Evolutionary conservation across 2,113 vertebrate species (phyloP).

Genomic region (Stictonetta naevosa): DNA sequence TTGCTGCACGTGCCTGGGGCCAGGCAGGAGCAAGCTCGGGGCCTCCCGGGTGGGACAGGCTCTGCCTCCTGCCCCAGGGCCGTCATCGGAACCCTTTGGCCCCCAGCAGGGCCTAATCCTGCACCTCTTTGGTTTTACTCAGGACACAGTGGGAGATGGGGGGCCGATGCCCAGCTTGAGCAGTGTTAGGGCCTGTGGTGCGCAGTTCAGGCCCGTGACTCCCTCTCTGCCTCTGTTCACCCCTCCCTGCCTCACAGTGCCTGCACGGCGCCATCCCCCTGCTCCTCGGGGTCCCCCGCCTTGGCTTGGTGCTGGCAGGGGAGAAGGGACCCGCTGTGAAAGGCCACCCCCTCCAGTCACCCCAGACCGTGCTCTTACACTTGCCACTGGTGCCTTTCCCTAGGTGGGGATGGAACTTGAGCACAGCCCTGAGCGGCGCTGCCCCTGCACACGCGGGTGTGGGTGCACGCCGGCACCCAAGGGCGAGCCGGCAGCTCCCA

Average conservation of each 20-base stretch:
- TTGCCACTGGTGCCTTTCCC: neutral
- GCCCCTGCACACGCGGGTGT: accelerated
- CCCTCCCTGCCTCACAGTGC: neutral
- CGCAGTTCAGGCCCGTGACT: accelerated
- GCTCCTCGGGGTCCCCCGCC: accelerated
- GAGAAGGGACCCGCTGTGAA: accelerated
- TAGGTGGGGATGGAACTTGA: accelerated
- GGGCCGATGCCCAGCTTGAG: neutral
- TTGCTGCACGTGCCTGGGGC: accelerated
- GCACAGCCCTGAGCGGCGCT: neutral
- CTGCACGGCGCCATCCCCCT: neutral
- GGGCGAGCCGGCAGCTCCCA: neutral
- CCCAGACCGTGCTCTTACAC: neutral
- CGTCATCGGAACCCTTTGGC: neutral
- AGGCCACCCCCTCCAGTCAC: neutral
- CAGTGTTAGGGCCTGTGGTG: neutral
- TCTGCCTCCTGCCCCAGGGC: neutral
- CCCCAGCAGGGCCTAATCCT: neutral
- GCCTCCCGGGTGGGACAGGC: neutral
- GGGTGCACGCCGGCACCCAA: neutral
- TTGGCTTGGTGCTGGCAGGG: neutral
- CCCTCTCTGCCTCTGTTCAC: neutral
- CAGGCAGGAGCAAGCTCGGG: accelerated
- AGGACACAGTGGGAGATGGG: neutral
- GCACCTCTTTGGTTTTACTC: neutral